Evolutionary conservation across 2,888 invertebrate species (phyloP).

Genomic region (Lymantria monacha): DNA sequence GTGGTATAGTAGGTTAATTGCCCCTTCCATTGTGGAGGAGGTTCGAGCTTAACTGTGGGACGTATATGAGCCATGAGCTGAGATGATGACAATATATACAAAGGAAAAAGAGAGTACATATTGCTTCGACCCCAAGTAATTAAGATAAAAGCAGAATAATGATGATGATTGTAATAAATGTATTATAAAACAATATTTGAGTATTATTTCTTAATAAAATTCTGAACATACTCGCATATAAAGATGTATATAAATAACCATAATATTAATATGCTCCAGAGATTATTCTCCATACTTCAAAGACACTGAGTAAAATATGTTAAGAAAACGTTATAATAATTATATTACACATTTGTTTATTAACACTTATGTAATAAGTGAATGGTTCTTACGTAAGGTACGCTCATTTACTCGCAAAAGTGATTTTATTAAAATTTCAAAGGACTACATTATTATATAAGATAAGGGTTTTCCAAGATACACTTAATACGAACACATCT

Average conservation of each 20-base stretch:
- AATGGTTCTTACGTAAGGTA: neutral
- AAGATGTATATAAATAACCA: neutral
- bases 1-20: too few relatives aligned
- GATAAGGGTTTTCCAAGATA: conserved; percentile 6
- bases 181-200: too few relatives aligned
- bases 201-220: neutral
- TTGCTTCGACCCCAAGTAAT: too few relatives aligned
- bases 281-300: neutral
- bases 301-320: neutral
- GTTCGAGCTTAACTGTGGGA: too few relatives aligned
- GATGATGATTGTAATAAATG: too few relatives aligned
- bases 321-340: neutral
- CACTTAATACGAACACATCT: conserved; percentile 1
- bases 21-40: too few relatives aligned
- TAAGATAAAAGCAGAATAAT: too few relatives aligned
- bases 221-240: neutral
- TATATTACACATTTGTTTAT: neutral
- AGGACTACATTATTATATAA: conserved; percentile 11
- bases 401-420: conserved; percentile 3
- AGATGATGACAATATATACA: too few relatives aligned
- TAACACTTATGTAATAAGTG: neutral
- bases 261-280: neutral
- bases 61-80: too few relatives aligned
- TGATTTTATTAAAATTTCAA: conserved; percentile 29
- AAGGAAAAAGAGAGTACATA: too few relatives aligned